Evolutionary conservation across 2,888 invertebrate species (phyloP).

Genomic region (Mimumesa dahlbomi): DNA sequence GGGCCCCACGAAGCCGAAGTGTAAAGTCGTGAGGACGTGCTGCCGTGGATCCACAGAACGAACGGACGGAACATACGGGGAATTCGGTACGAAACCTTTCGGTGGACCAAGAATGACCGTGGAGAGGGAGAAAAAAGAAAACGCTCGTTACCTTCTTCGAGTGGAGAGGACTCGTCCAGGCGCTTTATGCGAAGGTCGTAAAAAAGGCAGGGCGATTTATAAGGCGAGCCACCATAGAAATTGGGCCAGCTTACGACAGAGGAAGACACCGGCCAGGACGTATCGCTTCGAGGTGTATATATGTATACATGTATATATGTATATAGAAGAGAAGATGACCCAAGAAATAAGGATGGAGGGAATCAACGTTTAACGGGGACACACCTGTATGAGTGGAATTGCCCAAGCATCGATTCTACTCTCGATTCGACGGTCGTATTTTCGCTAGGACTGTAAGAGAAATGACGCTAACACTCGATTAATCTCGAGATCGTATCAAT

Average conservation of each 20-base stretch:
- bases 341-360: slow-evolving; percentile 4
- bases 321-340: slow-evolving; percentile 12
- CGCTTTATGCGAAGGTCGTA: slow-evolving; percentile 60
- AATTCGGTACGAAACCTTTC: slow-evolving; percentile 26
- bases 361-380: slow-evolving; percentile 30
- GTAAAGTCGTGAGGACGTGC: not conserved
- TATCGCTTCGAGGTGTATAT: slow-evolving; percentile 20
- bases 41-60: slow-evolving; percentile 3
- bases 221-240: slow-evolving; percentile 59
- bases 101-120: not conserved
- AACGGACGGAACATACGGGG: slow-evolving; percentile 5
- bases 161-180: slow-evolving; percentile 39
- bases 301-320: too few species aligned
- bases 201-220: slow-evolving; percentile 60
- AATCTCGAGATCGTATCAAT: slow-evolving; percentile 47
- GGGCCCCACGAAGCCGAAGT: not conserved
- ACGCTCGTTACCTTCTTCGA: slow-evolving; percentile 47
- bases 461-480: slow-evolving; percentile 34
- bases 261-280: slow-evolving; percentile 30
- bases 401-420: slow-evolving; percentile 26
- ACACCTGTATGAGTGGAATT: slow-evolving; percentile 37
- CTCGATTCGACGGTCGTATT: slow-evolving; percentile 9
- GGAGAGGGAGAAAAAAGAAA: not conserved
- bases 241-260: slow-evolving; percentile 61
- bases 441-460: slow-evolving; percentile 19